Percentiles rank a stretch among this genome's conserved stretches.
Evolutionary conservation across 2,888 invertebrate species (phyloP).

Genomic region (Brachylomia viminalis): DNA sequence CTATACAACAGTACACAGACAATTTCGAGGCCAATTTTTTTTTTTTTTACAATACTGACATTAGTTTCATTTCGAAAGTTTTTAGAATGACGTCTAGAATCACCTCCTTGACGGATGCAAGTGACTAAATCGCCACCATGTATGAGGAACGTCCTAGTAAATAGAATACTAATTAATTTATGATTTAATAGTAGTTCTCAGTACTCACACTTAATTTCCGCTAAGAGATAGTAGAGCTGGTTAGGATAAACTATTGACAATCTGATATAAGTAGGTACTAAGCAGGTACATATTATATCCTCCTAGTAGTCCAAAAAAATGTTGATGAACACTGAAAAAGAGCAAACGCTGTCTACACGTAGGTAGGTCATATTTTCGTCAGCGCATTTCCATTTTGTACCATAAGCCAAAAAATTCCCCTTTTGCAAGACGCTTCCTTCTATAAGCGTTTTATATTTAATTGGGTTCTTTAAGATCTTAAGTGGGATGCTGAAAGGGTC

Average conservation of each 20-base stretch:
- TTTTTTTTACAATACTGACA: no score
- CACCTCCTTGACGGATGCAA: no score
- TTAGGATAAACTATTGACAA: neutral
- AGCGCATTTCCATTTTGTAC: constrained; percentile 28
- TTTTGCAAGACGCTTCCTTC: constrained; percentile 38
- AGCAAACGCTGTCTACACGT: neutral
- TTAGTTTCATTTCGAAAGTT: no score
- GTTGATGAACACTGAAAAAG: neutral
- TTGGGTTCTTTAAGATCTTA: constrained; percentile 64
- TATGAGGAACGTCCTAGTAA: neutral
- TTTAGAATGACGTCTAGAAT: no score
- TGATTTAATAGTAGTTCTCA: neutral
- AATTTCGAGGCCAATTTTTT: no score
- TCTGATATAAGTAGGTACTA: neutral
- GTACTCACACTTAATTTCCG: neutral
- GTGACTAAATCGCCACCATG: no score
- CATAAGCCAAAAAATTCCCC: constrained; percentile 14
- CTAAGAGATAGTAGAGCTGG: neutral
- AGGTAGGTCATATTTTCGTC: constrained; percentile 13
- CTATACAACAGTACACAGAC: no score
- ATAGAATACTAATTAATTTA: neutral
- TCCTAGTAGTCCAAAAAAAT: neutral
- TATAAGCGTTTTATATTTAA: constrained; percentile 62
- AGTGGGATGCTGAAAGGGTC: constrained; percentile 59
- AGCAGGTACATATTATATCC: neutral